A percentile compares a stretch with the other conserved stretches of the same genome.
Conservation (phyloP, 2,797 vertebrate species). For the Sebastes hubbsi region DNA sequence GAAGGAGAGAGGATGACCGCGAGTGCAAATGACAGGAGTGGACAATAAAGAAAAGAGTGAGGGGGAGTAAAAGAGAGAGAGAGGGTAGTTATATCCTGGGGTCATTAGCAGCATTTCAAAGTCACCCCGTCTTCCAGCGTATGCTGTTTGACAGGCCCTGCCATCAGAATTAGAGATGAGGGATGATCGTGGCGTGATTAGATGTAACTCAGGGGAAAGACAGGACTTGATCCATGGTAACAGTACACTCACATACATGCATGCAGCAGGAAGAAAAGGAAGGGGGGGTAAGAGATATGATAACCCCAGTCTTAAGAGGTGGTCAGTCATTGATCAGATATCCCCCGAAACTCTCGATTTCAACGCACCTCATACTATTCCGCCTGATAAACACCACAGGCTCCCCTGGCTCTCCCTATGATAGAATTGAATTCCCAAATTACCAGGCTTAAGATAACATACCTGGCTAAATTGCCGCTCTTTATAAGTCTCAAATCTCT, state of each 20-base stretch:
- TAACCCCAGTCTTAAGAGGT: constrained; percentile 42
- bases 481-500: constrained; percentile 71
- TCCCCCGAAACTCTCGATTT: constrained; percentile 37
- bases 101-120: constrained; percentile 83
- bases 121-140: constrained; percentile 77
- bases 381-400: constrained; percentile 57
- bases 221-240: constrained; percentile 35
- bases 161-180: constrained; percentile 76
- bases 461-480: constrained; percentile 74
- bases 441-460: constrained; percentile 77
- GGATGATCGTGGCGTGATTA: constrained; percentile 76
- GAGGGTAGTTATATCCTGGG: constrained; percentile 70
- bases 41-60: constrained; percentile 49
- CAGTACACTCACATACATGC: not conserved
- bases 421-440: constrained; percentile 69
- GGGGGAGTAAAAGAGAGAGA: constrained; percentile 50
- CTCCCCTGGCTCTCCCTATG: constrained; percentile 38
- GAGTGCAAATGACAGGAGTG: constrained; percentile 59
- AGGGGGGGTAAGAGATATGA: constrained; percentile 11
- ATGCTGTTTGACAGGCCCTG: constrained; percentile 79
- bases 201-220: constrained; percentile 72
- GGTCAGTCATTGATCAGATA: constrained; percentile 50
- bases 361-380: constrained; percentile 27
- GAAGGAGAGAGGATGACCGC: constrained; percentile 20
- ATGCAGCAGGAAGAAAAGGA: constrained; percentile 7